Base-by-base conservation (phyloP, 2,888 invertebrate species). In the Linnaemya vulpina region DNA sequence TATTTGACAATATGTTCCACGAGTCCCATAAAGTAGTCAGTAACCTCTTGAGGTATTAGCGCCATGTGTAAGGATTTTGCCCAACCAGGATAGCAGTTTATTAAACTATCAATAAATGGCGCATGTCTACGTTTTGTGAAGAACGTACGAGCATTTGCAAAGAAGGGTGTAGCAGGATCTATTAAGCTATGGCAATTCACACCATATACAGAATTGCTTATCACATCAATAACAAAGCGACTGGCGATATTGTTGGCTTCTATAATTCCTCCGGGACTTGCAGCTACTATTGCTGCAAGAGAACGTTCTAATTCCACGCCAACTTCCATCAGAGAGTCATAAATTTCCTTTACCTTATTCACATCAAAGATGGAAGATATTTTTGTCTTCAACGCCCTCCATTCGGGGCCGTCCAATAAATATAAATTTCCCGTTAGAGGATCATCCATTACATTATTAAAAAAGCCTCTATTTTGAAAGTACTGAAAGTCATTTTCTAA, bases 161-260 rank as follows among this genome's bases (percentile, higher is more conserved):
- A 89, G 83, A 93, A 93, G 76, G 91, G 90, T 0, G 91, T 89
- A 38, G 92, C 87, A 0, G 92, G 90, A 86, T 93, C 89, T 53
- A 89, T 89, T 10, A 93, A 89, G 53, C 92, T 92, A 79, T 93
- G 92, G 86, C 92, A 91, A n/a, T 93, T 91, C 11, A 93, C 89
- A 13, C 93, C 93, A 87, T 93, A 93, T 3, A 92, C 93, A 83
- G 93, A 92, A 3, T 90, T 90, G 2, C 93, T 93, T 53, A 94
- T 93, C 0, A 94, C 93, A 87, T 94, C 94, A 3, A 93, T 93
- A 1, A 93, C 93, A 83, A 91, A 94, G 35, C 92, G 90, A 0
- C 92, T 92, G 53, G 92, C 86, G 1, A 90, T 51, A 5, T 90
- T 89, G 3, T 91, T 92, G 3, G 93, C 87, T 73, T 94, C 38